phyloP scores from a whole-genome alignment of 2,797 vertebrate species.

The Galaxias olidus region DNA sequence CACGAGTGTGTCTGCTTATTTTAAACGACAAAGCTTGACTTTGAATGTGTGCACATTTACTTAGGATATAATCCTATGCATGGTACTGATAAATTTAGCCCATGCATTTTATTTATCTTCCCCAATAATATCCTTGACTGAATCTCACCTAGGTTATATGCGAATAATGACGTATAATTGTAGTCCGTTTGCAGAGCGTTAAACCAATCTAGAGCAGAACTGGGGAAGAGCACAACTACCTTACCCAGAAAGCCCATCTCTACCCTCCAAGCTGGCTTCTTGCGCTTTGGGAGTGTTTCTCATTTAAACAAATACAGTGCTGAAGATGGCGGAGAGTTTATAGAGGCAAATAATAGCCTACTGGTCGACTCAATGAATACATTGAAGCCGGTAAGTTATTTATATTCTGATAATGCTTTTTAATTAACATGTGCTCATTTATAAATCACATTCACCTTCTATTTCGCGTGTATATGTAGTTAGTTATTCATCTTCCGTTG shows the following conservation, averaged over 20 bases:
- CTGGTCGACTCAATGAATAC: conserved; percentile 70
- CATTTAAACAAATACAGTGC: conserved; percentile 90
- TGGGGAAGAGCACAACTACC: conserved; percentile 61
- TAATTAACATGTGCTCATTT: conserved; percentile 19
- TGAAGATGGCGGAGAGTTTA: conserved; percentile 93
- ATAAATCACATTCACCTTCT: too few relatives aligned
- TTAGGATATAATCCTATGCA: neutral
- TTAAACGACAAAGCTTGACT: too few relatives aligned
- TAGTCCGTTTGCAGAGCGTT: conserved; percentile 60
- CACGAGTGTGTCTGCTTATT: too few relatives aligned
- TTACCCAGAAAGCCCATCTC: conserved; percentile 73
- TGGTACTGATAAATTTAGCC: conserved; percentile 65
- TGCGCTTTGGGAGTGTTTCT: conserved; percentile 87
- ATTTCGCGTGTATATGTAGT: too few relatives aligned
- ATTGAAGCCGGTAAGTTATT: conserved; percentile 78
- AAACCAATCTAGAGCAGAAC: neutral
- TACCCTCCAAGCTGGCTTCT: conserved; percentile 70
- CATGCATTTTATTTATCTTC: conserved; percentile 64
- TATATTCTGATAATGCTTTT: neutral
- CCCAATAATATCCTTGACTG: conserved; percentile 64
- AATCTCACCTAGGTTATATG: conserved; percentile 63
- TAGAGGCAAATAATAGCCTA: conserved; percentile 78
- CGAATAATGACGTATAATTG: conserved; percentile 69
- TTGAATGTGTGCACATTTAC: too few relatives aligned
- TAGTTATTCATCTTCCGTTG: too few relatives aligned